These are phyloP conservation scores for Ciona savignyi DNA, from an alignment of 23 tunicate genomes.

Conservation along the genomic window DNA sequence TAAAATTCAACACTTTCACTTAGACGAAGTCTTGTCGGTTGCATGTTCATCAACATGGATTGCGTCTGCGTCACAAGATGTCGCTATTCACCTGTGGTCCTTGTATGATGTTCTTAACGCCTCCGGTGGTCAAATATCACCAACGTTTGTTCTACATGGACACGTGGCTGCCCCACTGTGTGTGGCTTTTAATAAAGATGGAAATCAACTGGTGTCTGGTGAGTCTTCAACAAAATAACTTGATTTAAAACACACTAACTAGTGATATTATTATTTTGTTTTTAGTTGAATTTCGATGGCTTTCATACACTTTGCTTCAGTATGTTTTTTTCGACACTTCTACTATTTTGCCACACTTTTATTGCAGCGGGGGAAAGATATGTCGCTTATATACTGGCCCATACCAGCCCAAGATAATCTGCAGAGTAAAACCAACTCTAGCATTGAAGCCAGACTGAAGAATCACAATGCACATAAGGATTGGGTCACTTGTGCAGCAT, in stretches of 20 bases:
- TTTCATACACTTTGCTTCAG: no score
- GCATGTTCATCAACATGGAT: conserved; percentile 3
- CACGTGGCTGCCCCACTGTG: conserved; percentile 27
- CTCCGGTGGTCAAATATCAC: background rate
- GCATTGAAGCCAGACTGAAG: background rate
- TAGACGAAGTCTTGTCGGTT: conserved; percentile 1
- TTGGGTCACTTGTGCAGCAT: conserved; percentile 46
- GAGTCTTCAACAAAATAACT: conserved; percentile 7
- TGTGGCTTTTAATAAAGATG: conserved; percentile 21
- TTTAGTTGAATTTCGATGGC: no score
- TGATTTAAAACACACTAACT: no score
- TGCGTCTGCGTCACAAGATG: conserved; percentile 30
- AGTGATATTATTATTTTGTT: conserved; percentile 7
- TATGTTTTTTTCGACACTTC: no score
- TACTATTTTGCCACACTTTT: no score
- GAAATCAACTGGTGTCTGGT: conserved; percentile 22
- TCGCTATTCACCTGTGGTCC: conserved; percentile 16
- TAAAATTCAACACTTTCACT: no score
- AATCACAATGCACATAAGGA: conserved; percentile 34
- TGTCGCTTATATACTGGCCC: background rate
- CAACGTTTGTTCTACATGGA: background rate
- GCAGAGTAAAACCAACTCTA: background rate
- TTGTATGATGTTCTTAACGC: background rate
- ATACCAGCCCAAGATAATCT: background rate
- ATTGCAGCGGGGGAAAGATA: no score